Evolutionary conservation across 2,797 vertebrate genomes (phyloP).

Genomic region (Mormyrops attenuatus): DNA sequence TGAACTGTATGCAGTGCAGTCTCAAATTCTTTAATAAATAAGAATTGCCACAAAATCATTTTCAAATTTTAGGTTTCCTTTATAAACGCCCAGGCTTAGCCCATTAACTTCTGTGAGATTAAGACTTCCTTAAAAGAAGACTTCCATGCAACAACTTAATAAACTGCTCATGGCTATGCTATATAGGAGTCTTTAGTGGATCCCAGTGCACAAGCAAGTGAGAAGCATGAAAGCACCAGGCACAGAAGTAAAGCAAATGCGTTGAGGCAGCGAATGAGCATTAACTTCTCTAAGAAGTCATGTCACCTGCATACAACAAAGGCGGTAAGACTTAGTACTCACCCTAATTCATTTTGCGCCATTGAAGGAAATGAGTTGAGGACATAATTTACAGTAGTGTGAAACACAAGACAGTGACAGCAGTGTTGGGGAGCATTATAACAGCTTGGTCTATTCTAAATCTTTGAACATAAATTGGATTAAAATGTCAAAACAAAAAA

Average conservation of each 20-base stretch:
- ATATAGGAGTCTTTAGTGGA: conserved; percentile 45
- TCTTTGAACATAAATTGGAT: not conserved
- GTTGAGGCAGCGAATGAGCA: conserved; percentile 16
- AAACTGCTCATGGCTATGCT: conserved; percentile 53
- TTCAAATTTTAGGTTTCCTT: conserved; percentile 43
- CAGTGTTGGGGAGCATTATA: conserved; percentile 43
- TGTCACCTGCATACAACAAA: conserved; percentile 48
- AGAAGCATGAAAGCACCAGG: conserved; percentile 45
- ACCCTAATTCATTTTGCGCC: conserved; percentile 65
- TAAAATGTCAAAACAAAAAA: too few species aligned
- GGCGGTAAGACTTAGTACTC: conserved; percentile 59
- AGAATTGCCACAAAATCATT: conserved; percentile 54
- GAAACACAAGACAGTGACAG: conserved; percentile 52
- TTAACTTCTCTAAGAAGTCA: conserved; percentile 51
- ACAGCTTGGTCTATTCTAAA: not conserved
- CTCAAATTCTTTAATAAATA: conserved; percentile 91
- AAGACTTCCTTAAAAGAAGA: conserved; percentile 36
- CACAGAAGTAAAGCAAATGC: conserved; percentile 21
- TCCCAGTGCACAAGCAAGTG: conserved; percentile 45
- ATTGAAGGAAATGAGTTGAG: conserved; percentile 62
- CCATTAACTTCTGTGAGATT: conserved; percentile 50
- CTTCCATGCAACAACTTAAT: conserved; percentile 23
- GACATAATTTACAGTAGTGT: conserved; percentile 55
- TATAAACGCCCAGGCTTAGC: conserved; percentile 29
- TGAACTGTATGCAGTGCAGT: conserved; percentile 75